A percentile compares a stretch with the other conserved stretches of the same genome.
These are phyloP conservation scores for Heliconius erato DNA, from an alignment of 2,888 invertebrate species.

Conservation along the genomic window DNA sequence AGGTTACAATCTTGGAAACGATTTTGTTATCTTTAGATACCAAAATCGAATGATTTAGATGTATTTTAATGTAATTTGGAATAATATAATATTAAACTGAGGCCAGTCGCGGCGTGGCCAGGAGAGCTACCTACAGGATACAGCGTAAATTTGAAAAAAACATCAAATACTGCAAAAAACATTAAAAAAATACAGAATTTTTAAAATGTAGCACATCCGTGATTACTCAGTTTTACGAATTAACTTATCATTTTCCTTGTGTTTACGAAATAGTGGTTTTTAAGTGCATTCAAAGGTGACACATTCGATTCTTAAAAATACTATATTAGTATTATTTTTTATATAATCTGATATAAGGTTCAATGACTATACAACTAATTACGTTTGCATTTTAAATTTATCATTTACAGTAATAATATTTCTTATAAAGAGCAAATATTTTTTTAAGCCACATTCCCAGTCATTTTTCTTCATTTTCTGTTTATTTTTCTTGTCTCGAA, in stretches of 20 bases:
- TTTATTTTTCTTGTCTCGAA: no score
- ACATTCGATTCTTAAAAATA: slow-evolving; percentile 6
- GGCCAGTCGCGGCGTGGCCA: no score
- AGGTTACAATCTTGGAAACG: no score
- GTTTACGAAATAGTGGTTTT: slow-evolving; percentile 25
- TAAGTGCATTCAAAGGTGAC: slow-evolving; percentile 8
- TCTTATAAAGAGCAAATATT: no score
- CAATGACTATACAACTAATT: neutral
- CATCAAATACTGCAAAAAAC: neutral
- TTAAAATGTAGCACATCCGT: slow-evolving; percentile 12
- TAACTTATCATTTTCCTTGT: slow-evolving; percentile 11
- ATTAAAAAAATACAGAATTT: neutral
- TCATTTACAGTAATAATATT: neutral
- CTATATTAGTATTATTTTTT: neutral
- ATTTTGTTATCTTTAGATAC: no score
- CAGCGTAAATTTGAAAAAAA: no score
- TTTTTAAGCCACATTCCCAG: no score
- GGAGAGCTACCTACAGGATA: no score
- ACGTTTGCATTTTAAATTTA: neutral
- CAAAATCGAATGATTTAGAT: no score
- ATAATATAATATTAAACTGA: no score
- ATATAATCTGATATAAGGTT: neutral
- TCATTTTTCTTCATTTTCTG: no score
- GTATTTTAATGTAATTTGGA: no score
- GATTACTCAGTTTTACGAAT: slow-evolving; percentile 16